Evolutionary conservation across 2,888 invertebrate species (phyloP).

Genomic region (Elegia similella): DNA sequence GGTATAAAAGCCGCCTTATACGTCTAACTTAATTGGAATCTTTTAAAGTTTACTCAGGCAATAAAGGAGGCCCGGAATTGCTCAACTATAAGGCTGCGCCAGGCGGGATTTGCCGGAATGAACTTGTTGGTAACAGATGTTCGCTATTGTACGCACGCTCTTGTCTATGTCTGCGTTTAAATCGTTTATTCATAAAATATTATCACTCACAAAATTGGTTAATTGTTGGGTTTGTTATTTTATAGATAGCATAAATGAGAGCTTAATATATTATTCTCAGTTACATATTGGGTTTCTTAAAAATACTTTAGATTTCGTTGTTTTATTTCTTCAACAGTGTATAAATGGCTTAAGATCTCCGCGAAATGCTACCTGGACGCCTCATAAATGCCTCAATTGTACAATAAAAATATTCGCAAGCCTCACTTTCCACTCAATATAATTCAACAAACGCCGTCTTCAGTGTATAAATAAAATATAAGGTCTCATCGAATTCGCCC

Average conservation of each 20-base stretch:
- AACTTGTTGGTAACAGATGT: conserved; percentile 43
- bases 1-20: conserved; percentile 49
- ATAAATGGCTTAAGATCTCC: background rate
- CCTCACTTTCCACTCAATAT: conserved; percentile 16
- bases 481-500: conserved; percentile 38
- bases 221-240: too few species aligned
- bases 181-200: conserved; percentile 1
- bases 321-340: background rate
- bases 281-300: too few species aligned
- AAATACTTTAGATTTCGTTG: background rate
- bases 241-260: too few species aligned
- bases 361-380: background rate
- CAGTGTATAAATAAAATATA: conserved; percentile 17
- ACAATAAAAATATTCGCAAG: conserved; percentile 8
- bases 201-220: background rate
- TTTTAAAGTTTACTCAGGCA: conserved; percentile 75
- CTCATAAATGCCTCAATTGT: conserved; percentile 3
- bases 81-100: conserved; percentile 29
- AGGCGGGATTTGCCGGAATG: conserved; percentile 33
- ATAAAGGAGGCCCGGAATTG: conserved; percentile 53
- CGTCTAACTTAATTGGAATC: conserved; percentile 70
- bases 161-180: background rate
- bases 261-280: too few species aligned
- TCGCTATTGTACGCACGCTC: conserved; percentile 14
- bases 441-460: conserved; percentile 11